Conservation (phyloP, 2,797 vertebrate species). For the Falco biarmicus region DNA sequence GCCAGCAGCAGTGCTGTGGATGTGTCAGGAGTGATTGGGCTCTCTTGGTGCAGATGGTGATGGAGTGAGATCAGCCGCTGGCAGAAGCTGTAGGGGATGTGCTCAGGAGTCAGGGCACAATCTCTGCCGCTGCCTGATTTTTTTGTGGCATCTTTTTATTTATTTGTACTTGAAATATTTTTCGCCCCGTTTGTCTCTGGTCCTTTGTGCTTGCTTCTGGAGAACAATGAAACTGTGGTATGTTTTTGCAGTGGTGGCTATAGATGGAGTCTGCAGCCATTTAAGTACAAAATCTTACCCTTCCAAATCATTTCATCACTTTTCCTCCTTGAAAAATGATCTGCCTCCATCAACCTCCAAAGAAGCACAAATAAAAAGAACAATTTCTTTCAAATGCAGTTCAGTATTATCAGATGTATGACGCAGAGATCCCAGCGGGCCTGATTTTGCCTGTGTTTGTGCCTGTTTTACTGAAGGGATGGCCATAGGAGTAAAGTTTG, state of each 20-base stretch:
- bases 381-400: background rate
- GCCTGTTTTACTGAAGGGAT: background rate
- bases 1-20: background rate
- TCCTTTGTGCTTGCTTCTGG: background rate
- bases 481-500: background rate
- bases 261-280: background rate
- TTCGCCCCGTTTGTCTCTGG: background rate
- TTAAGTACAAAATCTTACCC: background rate
- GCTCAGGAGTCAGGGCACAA: background rate
- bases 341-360: background rate
- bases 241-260: background rate
- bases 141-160: slow-evolving; percentile 29
- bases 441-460: background rate
- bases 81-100: background rate
- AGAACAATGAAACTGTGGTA: background rate
- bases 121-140: background rate
- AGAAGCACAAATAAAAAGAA: background rate
- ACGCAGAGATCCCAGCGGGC: background rate
- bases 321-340: background rate
- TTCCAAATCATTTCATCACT: background rate
- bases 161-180: background rate
- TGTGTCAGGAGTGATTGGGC: background rate
- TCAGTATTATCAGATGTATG: background rate
- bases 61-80: background rate
- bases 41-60: background rate